phyloP scores from a whole-genome alignment of 2,113 vertebrate genomes.

The Eonycteris spelaea region DNA sequence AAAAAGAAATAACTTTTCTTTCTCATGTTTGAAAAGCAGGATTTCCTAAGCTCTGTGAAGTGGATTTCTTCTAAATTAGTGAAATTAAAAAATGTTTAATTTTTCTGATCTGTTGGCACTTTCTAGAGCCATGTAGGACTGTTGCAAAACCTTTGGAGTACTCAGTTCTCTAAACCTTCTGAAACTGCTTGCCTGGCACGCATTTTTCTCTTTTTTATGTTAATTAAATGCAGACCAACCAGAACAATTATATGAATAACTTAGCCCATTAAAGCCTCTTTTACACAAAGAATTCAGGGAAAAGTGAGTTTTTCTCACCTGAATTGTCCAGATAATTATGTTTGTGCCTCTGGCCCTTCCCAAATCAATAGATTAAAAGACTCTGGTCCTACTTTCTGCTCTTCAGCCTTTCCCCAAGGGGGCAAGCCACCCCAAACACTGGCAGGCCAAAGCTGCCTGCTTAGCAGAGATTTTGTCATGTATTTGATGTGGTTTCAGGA shows the following conservation, averaged over 20 bases:
- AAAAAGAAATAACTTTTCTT: not conserved
- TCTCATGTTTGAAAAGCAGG: not conserved
- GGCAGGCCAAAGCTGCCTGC: not conserved
- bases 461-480: not conserved
- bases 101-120: not conserved
- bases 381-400: not conserved
- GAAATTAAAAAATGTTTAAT: slow-evolving; percentile 37
- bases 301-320: slow-evolving; percentile 20
- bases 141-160: not conserved
- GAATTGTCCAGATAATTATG: not conserved
- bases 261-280: not conserved
- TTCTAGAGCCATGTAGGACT: not conserved
- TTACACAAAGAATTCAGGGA: not conserved
- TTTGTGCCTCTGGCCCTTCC: not conserved
- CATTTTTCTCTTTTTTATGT: not conserved
- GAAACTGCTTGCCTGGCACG: not conserved
- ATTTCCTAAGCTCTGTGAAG: slow-evolving; percentile 16
- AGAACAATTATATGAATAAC: slow-evolving; percentile 11
- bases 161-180: not conserved
- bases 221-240: slow-evolving; percentile 29
- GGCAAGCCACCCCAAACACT: not conserved
- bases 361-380: not conserved
- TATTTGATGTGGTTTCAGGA: not conserved
- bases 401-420: not conserved
- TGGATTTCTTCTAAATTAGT: slow-evolving; percentile 40